Evolutionary conservation across 2,113 vertebrate species (phyloP), one percentile per base, ranked within the genome.

Genomic region (Stictonetta naevosa): DNA sequence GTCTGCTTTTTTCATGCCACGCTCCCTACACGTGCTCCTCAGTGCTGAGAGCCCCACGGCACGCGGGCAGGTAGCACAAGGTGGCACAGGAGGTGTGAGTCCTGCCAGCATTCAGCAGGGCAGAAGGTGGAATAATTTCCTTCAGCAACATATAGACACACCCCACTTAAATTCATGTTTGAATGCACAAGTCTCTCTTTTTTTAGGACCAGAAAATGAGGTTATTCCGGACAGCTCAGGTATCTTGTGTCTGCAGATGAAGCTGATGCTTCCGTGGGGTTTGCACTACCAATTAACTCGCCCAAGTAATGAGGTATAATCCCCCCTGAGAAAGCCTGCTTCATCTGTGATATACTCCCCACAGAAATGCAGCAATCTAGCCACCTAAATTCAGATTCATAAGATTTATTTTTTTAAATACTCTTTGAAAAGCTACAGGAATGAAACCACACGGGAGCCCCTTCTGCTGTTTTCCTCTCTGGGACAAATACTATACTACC

Each of bases 201-300:
- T 92, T 63, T 60, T 76, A 87, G 88, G 68, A n/a, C 56, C 58
- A 82, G 42, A 72, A 96, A 95, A 94, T 53, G 17, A 93, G 88
- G 81, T 93, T 90, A 83, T 38, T 90, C 28, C 81, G 86, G 72
- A 88, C 87, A 96, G 85, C 78, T 93, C 91, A 91, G 60, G 82
- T 94, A 92, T 94, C 93, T 76, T 36, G 40, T 71, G 75, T 87
- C 89, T 81, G 76, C 60, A 95, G 69, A 87, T 78, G 83, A 90
- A 92, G 74, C 42, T 10, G 58, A 81, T 64, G 53, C 23, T 88
- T 95, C 83, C 50, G 33, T 67, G 75, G 33, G 78, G 60, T 81
- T 87, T 94, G 68, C 73, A 86, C 40, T 91, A 83, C 94, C 92
- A 96, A 97, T 97, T 97, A 97, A 81, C 68, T 75, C 88, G 77